These are phyloP conservation scores for Sphenodon punctatus DNA, from an alignment of 2,797 vertebrate genomes.

Conservation along the genomic window DNA sequence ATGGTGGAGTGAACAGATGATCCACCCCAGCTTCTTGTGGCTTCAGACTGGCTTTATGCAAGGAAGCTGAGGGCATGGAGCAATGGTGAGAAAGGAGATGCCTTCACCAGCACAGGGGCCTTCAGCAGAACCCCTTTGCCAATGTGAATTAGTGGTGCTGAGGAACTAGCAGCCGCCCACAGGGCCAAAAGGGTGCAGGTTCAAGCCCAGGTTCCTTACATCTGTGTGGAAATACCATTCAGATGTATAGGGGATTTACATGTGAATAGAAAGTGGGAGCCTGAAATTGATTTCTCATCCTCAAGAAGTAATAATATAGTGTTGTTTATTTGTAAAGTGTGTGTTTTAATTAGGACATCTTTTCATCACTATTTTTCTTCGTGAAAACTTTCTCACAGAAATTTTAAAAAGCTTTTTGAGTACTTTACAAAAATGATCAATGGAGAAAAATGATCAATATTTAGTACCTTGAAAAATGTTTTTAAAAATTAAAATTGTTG, in stretches of 20 bases:
- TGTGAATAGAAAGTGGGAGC: neutral
- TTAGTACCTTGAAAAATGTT: neutral
- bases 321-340: neutral
- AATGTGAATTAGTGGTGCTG: no score
- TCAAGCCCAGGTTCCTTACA: no score
- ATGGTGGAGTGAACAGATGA: no score
- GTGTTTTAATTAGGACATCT: rapidly evolving
- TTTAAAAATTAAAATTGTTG: neutral
- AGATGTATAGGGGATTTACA: neutral
- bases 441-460: no score
- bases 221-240: neutral
- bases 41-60: no score
- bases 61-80: no score
- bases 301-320: neutral
- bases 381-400: neutral
- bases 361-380: neutral
- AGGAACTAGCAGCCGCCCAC: no score
- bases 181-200: no score
- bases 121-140: no score
- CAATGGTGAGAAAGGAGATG: no score
- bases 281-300: neutral
- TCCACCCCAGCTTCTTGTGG: no score
- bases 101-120: no score
- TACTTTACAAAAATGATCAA: neutral
- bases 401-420: neutral